Evolutionary conservation across 2,888 invertebrate genomes (phyloP), one percentile per base, ranked within the genome.

Genomic region (Eupithecia pulchellata): DNA sequence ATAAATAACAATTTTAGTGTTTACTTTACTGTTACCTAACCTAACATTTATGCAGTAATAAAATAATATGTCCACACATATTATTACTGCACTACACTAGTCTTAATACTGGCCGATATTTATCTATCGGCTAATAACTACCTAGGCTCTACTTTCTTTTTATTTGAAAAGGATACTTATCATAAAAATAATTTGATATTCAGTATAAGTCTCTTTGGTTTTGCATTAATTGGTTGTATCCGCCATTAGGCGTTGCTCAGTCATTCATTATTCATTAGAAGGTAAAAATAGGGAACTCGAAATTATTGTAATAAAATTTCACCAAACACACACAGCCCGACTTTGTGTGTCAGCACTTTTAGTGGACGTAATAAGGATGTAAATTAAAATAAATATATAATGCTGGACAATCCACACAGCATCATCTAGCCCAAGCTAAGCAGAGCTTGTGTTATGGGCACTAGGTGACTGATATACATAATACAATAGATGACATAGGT

Each of bases 231-330:
- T 52, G 52, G 25, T 52, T 42, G 55, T 64, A 55, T 61, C 73
- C 66, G 14, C 57, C 68, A 68, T 68, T 68, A 55, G 57, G 42
- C 20, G 64, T 68, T 57, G 63, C 29, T 55, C 52, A 32, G 64
- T 66, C 64, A 71, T 74, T 64, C 71, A 74, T 71, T 47, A 74
- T 74, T 68, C 69, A 74, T 60, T 61, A 64, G 42, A 66, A 55
- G 42, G n/a, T 36, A 64, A 3, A 58, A 58, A 64, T 30, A 62
- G 64, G 63, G 36, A 64, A 69, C 62, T 67, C 61, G 61, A 67
- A 70, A 67, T 32, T 61, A 61, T 61, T 61, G 20, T 61, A 67
- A 67, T 61, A 52, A 67, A 74, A 67, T 67, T 69, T 65, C 25
- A 27, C 62, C 57, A 32, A 61, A 69, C 65, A 74, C 34, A 69